Percentiles rank a stretch among this genome's conserved stretches.
Conservation (phyloP, 1,140 invertebrate genomes). For the Ericerus pela region DNA sequence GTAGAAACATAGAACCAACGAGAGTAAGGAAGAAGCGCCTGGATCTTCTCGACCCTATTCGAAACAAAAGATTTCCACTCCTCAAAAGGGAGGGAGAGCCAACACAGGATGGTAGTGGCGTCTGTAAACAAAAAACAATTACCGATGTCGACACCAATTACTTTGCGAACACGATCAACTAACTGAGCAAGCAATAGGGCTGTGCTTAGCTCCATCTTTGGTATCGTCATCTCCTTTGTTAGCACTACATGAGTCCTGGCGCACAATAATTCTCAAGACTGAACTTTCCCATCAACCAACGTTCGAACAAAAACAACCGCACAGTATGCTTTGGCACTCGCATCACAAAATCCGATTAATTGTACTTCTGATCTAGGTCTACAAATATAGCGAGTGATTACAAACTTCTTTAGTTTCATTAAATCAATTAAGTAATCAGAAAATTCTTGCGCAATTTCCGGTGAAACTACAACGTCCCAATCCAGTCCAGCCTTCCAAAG, state of each 20-base stretch:
- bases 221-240: not conserved
- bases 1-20: not conserved
- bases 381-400: no score
- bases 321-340: no score
- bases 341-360: no score
- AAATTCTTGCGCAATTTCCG: no score
- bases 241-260: constrained; percentile 11
- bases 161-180: not conserved
- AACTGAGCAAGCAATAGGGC: constrained; percentile 15
- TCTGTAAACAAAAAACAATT: constrained; percentile 3
- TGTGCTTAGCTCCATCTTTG: not conserved
- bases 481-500: not conserved
- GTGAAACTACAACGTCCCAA: no score
- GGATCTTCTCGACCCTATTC: constrained; percentile 4
- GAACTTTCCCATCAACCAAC: no score
- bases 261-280: constrained; percentile 8
- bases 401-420: no score
- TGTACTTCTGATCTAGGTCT: no score
- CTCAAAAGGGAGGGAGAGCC: constrained; percentile 12
- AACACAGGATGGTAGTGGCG: constrained; percentile 13
- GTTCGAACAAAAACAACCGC: no score
- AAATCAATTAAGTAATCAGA: no score
- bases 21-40: not conserved
- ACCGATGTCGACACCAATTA: constrained; percentile 14
- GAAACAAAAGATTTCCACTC: constrained; percentile 5